Conservation (phyloP, 2,797 vertebrate genomes). For the Anguilla megastoma region DNA sequence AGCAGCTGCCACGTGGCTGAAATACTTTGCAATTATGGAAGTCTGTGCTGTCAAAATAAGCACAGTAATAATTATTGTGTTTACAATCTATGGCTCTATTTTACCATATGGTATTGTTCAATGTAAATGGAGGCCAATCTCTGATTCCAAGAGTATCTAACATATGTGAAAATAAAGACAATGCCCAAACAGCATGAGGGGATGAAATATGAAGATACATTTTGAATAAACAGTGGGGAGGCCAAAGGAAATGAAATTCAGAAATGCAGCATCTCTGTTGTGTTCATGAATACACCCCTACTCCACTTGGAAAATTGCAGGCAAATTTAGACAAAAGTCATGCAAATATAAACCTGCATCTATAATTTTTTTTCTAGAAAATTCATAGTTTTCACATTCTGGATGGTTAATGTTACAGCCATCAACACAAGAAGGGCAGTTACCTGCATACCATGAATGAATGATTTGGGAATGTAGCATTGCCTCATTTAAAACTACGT, state of each 20-base stretch:
- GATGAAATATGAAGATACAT: conserved; percentile 47
- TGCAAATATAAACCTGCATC: not conserved
- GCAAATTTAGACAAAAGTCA: not conserved
- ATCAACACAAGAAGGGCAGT: not conserved
- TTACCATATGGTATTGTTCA: conserved; percentile 48
- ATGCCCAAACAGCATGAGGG: conserved; percentile 46
- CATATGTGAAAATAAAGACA: conserved; percentile 50
- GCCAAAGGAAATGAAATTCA: conserved; percentile 45
- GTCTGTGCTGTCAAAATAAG: conserved; percentile 60
- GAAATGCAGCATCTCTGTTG: not conserved
- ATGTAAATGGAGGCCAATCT: conserved; percentile 45
- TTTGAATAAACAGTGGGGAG: conserved; percentile 37
- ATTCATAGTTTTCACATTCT: not conserved
- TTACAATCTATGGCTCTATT: conserved; percentile 44
- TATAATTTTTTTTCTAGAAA: not conserved
- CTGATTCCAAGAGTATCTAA: conserved; percentile 40
- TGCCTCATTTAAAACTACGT: not conserved
- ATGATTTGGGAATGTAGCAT: not conserved
- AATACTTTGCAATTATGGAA: conserved; percentile 54
- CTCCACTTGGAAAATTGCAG: not conserved
- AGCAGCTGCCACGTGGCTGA: conserved; percentile 60
- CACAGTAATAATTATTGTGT: conserved; percentile 51
- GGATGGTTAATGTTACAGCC: not conserved
- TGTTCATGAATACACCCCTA: not conserved
- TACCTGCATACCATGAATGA: not conserved